Base-by-base conservation (phyloP, 1,140 invertebrate species). In the Zophobas morio region DNA sequence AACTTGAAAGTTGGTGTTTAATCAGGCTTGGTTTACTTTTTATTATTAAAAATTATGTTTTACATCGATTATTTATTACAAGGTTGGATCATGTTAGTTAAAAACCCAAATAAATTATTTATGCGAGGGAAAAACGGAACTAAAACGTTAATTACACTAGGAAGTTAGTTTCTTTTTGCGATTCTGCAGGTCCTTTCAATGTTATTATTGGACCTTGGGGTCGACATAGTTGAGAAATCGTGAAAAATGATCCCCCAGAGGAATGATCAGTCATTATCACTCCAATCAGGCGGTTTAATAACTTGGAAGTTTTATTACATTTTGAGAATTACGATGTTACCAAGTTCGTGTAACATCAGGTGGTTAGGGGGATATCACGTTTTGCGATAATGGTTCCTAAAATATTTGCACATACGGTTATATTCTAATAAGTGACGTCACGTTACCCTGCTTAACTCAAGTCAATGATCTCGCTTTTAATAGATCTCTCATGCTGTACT, bases 1-100 rank as follows among this genome's bases (percentile, higher is more conserved):
- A 66, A 66, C 60, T 66, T 66, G 60, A 66, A 66, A 42, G n/a
- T 20, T 37, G 4, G 37, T 39, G 33, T 42, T 66, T 39, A 51
- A 51, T 51, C 20, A 51, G 20, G 6, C 2, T 2, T 51, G 2
- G 42, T 32, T n/a, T 40, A 66, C 37, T 66, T 66, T 66, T 66
- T 66, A 2, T 42, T 2, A 32, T 32, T 6, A 42, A 1, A 51
- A 20, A 20, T 32, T 66, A 66, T 66, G 33, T 40, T 66, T 42
- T 40, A n/a, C 37, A 42, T 66, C 60, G 39, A 40, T 66, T 66
- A 66, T 66, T 66, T 66, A 66, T 66, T 66, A 66, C 60, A 66
- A 66, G 60, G 60, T 66, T 33, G 6, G 4, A 66, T 42, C 42
- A 6, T 40, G 39, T 33, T 5, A 40, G 39, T 20, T 66, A 66